Conservation (phyloP, 2,888 invertebrate genomes). For the Cephus pygmeus region DNA sequence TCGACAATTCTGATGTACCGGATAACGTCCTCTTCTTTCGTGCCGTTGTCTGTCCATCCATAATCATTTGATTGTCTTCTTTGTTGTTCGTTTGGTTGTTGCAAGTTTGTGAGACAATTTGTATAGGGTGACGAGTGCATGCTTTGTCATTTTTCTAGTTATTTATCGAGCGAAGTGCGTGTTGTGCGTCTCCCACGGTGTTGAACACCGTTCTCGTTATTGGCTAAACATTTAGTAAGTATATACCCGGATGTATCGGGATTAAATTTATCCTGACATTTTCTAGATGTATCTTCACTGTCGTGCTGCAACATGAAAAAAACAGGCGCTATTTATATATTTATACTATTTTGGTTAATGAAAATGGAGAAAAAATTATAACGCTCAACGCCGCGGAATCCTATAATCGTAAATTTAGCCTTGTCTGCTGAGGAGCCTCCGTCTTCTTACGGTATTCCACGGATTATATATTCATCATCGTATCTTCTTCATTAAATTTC, state of each 20-base stretch:
- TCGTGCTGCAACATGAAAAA: background rate
- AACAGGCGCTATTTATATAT: background rate
- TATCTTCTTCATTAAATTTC: background rate
- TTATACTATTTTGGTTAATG: conserved; percentile 1
- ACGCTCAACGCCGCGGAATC: background rate
- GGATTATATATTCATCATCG: background rate
- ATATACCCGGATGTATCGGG: background rate
- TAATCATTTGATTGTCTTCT: conserved; percentile 1
- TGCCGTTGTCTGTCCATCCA: background rate
- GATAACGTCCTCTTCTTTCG: background rate
- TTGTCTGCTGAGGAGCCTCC: background rate
- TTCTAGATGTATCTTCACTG: background rate
- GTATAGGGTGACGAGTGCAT: background rate
- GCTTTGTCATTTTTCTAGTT: background rate
- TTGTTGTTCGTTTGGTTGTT: conserved; percentile 2
- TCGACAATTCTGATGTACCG: background rate
- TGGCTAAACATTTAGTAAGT: background rate
- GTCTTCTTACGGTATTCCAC: background rate
- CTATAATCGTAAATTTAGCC: background rate
- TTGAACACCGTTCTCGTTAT: background rate
- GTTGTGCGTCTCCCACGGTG: background rate
- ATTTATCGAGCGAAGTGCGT: background rate
- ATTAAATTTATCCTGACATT: background rate
- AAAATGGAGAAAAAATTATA: background rate
- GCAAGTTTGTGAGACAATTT: background rate